A percentile compares a stretch with the other conserved stretches of the same genome.
Conservation (phyloP, 2,888 invertebrate genomes). For the Camponotus fellah region DNA sequence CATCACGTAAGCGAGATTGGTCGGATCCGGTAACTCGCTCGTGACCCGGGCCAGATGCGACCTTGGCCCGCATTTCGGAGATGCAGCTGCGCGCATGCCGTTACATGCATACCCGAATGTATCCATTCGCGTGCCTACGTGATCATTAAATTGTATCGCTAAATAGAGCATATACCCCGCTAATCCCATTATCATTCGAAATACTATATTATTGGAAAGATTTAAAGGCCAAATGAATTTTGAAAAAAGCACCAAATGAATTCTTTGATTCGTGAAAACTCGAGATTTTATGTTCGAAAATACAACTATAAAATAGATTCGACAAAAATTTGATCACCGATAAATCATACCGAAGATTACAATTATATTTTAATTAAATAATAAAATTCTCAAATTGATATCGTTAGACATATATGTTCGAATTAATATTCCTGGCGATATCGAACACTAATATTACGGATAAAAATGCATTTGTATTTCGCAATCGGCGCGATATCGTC, state of each 20-base stretch:
- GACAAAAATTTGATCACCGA: neutral
- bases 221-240: neutral
- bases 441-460: neutral
- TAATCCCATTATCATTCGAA: neutral
- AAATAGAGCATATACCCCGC: neutral
- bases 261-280: neutral
- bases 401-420: neutral
- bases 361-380: neutral
- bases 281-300: neutral
- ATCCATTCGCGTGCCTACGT: slow-evolving; percentile 39
- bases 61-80: slow-evolving; percentile 78
- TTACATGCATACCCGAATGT: slow-evolving; percentile 45
- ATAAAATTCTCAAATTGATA: neutral
- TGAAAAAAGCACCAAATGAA: neutral
- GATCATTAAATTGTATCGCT: neutral
- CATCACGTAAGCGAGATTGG: slow-evolving; percentile 73
- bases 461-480: slow-evolving; percentile 31
- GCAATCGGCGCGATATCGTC: slow-evolving; percentile 1
- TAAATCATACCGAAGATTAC: neutral
- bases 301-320: neutral
- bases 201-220: neutral
- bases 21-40: slow-evolving; percentile 71
- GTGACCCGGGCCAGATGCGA: slow-evolving; percentile 75
- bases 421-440: slow-evolving; percentile 13
- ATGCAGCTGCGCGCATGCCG: slow-evolving; percentile 62